These are phyloP conservation scores for Druon quercuslanigerum DNA, from an alignment of 1,140 invertebrate species.

Conservation along the genomic window DNA sequence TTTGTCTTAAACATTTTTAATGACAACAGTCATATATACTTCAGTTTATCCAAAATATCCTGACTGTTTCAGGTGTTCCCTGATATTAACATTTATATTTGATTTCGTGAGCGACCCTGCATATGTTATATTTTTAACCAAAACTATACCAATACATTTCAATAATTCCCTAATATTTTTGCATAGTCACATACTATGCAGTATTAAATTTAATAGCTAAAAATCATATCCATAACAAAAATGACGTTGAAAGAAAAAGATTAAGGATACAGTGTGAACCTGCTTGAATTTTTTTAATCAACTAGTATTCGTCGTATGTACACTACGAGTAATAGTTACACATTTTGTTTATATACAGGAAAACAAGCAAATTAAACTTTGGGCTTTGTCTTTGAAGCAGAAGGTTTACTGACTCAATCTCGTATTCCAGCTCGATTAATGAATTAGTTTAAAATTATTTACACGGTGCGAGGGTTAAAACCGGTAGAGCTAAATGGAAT, in stretches of 20 bases:
- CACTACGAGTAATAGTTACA: constrained; percentile 7
- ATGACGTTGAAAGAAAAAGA: not conserved
- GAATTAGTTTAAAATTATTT: constrained; percentile 27
- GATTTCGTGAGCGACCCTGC: no score
- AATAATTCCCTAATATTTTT: not conserved
- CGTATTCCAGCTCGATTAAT: not conserved
- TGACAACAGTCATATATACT: no score
- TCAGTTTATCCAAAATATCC: no score
- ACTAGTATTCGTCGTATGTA: constrained; percentile 19
- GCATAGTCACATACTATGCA: not conserved
- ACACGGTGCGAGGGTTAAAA: not conserved
- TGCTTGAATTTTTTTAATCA: not conserved
- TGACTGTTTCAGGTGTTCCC: no score
- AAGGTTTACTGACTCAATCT: not conserved
- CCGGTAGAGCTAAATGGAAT: constrained; percentile 1
- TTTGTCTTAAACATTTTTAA: no score
- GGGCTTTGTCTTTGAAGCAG: not conserved
- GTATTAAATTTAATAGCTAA: not conserved
- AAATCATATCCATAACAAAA: not conserved
- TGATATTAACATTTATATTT: no score
- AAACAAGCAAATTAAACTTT: not conserved
- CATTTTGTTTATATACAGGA: constrained; percentile 7
- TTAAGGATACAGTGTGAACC: not conserved
- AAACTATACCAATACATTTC: no score
- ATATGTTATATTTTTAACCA: no score